phyloP scores from a whole-genome alignment of 64 coral and sea anemone genomes.

The Porites australiensis region DNA sequence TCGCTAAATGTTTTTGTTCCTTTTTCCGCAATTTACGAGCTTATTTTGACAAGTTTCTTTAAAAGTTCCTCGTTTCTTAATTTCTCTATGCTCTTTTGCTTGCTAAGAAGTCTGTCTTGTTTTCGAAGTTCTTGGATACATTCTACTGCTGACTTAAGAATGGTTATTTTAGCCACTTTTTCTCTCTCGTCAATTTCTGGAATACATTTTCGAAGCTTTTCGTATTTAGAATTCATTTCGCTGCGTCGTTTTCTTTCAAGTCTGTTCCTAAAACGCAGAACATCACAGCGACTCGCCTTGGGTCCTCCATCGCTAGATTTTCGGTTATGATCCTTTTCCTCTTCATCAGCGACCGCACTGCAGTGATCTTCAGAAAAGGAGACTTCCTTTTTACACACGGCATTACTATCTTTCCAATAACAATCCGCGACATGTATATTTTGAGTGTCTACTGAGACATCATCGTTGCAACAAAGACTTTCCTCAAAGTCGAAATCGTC shows the following conservation, averaged over 20 bases:
- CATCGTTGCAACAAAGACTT: background rate
- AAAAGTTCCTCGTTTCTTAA: constrained; percentile 18
- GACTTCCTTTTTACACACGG: background rate
- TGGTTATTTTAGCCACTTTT: constrained; percentile 57
- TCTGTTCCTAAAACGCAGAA: constrained; percentile 20
- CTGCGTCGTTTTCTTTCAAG: constrained; percentile 56
- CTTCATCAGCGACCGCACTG: background rate
- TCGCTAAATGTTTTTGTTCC: background rate
- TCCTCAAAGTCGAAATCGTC: background rate
- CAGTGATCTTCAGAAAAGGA: no score
- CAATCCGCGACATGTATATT: background rate
- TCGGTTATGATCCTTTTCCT: background rate
- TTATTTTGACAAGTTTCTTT: constrained; percentile 45
- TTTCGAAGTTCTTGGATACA: constrained; percentile 25
- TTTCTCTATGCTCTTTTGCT: constrained; percentile 43
- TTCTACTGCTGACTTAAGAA: constrained; percentile 44
- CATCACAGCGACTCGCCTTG: background rate
- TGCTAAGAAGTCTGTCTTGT: constrained; percentile 9
- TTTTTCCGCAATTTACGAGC: background rate
- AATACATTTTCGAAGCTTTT: constrained; percentile 47
- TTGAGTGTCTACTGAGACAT: background rate
- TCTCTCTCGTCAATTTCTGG: constrained; percentile 39
- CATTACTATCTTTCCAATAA: background rate
- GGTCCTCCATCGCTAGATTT: background rate
- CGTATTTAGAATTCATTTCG: constrained; percentile 64